phyloP scores from a whole-genome alignment of 2,888 invertebrate species.

The Allophyes oxyacanthae region DNA sequence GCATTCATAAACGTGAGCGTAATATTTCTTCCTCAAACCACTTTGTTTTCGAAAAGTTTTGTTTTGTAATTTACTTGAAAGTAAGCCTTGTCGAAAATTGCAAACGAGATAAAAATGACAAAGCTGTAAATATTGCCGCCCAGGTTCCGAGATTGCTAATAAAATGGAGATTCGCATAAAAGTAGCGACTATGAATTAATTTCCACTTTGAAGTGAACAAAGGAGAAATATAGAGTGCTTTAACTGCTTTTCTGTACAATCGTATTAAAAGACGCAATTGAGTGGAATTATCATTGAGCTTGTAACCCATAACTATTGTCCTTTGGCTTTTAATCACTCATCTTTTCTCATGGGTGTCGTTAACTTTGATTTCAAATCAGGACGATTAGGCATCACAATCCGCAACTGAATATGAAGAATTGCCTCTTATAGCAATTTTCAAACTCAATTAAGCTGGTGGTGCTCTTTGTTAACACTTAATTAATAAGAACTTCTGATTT shows the following conservation, averaged over 20 bases:
- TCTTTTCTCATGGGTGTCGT: conserved; percentile 29
- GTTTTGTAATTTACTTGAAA: conserved; percentile 69
- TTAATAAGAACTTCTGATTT: no score
- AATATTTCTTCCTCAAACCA: conserved; percentile 68
- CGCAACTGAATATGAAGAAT: no score
- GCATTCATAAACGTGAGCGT: conserved; percentile 74
- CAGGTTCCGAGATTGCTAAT: conserved; percentile 23
- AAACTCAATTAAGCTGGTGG: no score
- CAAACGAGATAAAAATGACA: conserved; percentile 48
- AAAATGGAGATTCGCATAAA: conserved; percentile 12
- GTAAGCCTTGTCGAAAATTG: conserved; percentile 26
- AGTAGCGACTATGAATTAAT: conserved; percentile 15
- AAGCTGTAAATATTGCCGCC: conserved; percentile 38
- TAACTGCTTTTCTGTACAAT: conserved; percentile 9
- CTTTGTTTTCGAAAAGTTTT: conserved; percentile 69
- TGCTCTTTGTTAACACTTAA: no score
- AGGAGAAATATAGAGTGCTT: background rate
- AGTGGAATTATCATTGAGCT: conserved; percentile 40
- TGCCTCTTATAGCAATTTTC: no score
- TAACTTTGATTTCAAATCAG: conserved; percentile 14
- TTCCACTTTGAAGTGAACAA: conserved; percentile 10
- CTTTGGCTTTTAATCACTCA: conserved; percentile 32
- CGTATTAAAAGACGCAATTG: conserved; percentile 46
- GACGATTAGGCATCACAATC: no score
- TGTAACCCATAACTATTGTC: conserved; percentile 23